These are phyloP conservation scores for Catalaphyllia jardinei DNA, from an alignment of 64 coral and sea anemone genomes.

Conservation along the genomic window DNA sequence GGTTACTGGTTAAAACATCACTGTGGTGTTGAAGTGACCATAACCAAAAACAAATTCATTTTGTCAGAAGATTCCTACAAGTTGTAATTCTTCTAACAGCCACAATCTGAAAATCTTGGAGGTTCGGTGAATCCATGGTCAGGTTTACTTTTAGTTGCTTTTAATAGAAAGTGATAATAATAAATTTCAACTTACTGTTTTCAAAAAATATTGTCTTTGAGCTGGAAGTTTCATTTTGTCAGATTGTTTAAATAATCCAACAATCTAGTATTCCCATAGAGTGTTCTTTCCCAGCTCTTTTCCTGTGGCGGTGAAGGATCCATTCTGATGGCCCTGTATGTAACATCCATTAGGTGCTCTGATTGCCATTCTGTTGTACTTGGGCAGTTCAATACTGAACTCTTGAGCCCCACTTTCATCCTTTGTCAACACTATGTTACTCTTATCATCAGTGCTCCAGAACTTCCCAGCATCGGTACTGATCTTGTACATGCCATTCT, in stretches of 20 bases:
- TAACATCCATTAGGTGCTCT: slow-evolving; percentile 89
- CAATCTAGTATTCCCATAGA: slow-evolving; percentile 92
- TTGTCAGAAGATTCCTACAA: neutral
- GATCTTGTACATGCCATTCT: slow-evolving; percentile 83
- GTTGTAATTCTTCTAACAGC: neutral
- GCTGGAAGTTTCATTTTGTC: neutral
- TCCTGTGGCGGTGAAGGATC: slow-evolving; percentile 78
- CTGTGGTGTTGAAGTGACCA: no score
- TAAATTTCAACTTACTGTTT: neutral
- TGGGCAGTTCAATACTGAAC: slow-evolving; percentile 83
- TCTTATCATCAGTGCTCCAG: slow-evolving; percentile 63
- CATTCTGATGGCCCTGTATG: slow-evolving; percentile 81
- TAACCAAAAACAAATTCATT: neutral
- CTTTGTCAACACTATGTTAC: slow-evolving; percentile 62
- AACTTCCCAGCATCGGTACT: slow-evolving; percentile 75
- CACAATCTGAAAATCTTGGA: no score
- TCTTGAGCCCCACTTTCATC: slow-evolving; percentile 64
- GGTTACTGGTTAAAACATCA: no score
- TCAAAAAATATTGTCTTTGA: slow-evolving; percentile 36
- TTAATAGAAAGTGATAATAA: slow-evolving; percentile 5
- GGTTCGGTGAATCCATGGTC: no score
- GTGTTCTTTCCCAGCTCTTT: slow-evolving; percentile 57
- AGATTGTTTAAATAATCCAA: neutral
- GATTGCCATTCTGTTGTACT: slow-evolving; percentile 66
- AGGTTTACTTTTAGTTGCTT: neutral